Conservation (phyloP, 2,888 invertebrate genomes). For the Trypoxylon attenuatum region DNA sequence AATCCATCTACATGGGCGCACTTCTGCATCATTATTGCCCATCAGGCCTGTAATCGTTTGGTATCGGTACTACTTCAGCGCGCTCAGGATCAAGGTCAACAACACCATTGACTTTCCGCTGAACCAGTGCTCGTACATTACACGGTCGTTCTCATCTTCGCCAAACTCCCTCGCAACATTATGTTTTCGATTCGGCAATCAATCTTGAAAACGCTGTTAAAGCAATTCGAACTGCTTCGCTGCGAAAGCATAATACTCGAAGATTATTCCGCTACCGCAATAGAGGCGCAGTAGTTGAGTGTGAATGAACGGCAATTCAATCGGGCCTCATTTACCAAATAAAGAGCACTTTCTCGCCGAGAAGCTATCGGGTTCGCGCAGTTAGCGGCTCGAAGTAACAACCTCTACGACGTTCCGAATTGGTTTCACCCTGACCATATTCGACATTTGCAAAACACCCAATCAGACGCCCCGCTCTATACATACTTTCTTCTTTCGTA, state of each 20-base stretch:
- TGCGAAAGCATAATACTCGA: not conserved
- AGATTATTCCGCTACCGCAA: not conserved
- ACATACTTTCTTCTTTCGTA: not conserved
- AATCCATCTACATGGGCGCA: conserved; percentile 30
- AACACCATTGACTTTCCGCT: conserved; percentile 6
- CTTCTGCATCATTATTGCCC: conserved; percentile 29
- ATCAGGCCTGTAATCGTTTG: conserved; percentile 28
- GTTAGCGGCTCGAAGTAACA: not conserved
- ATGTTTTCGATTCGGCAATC: too few species aligned
- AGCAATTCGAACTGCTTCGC: not conserved
- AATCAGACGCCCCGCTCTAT: too few species aligned
- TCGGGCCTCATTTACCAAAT: not conserved
- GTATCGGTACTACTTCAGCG: conserved; percentile 14
- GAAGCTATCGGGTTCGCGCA: not conserved
- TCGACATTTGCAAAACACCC: too few species aligned
- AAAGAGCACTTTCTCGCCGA: not conserved
- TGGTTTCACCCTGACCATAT: conserved; percentile 1
- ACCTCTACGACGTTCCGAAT: not conserved
- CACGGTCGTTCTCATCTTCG: not conserved
- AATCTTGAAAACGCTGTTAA: too few species aligned
- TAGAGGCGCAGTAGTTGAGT: not conserved
- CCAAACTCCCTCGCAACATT: not conserved
- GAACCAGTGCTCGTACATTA: not conserved
- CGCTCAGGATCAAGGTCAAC: conserved; percentile 39
- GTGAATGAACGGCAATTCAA: not conserved